Base-by-base conservation (phyloP, 2,113 vertebrate genomes). In the Taxidea taxus region DNA sequence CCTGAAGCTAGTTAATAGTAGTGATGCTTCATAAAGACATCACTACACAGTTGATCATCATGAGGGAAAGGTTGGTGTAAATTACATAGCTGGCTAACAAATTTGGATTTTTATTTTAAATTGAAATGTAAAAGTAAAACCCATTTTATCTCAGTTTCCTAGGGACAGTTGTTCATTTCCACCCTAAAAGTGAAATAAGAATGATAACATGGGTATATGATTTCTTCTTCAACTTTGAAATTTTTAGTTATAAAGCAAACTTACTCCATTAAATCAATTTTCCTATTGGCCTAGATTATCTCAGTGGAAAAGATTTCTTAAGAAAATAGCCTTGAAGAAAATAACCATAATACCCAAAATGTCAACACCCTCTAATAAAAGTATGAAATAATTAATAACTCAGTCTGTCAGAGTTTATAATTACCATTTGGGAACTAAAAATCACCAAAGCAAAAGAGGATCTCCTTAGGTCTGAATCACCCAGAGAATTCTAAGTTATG, bases 1-100 rank as follows among this genome's bases (percentile, higher is more conserved):
- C 95, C 94, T 96, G 82, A 97, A 93, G 90, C 81, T 97, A 92
- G 96, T 95, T 97, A 97, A 97, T 75, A 47, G 98, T 97, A 97
- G 90, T 75, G 66, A 97, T 95, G 78, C 58, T 64, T 95, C 60
- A 92, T 96, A 96, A 98, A 98, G 96, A 74, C 51, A 94, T 97
- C 97, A 72, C 94, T 94, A 96, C 91, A 92, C 78, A 87, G 97
- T 80, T 96, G 95, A 91, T 95, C 95, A 95, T 95, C 66, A 94
- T 72, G 25, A 97, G 68, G 34, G 39, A 95, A 97, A 72, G 66
- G 21, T 2, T 47, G 51, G 87, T 95, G 29, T 91, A 96, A 97
- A 98, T 21, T 72, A n/a, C 64, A 95, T 7, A 47, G 29, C 3
- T 37, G 58, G 74, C 5, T 90, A 34, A 97, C 16, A 84, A 95